Evolutionary conservation across 1,140 invertebrate genomes (phyloP), one percentile per base, ranked within the genome.

Genomic region (Ceratosolen solmsi): DNA sequence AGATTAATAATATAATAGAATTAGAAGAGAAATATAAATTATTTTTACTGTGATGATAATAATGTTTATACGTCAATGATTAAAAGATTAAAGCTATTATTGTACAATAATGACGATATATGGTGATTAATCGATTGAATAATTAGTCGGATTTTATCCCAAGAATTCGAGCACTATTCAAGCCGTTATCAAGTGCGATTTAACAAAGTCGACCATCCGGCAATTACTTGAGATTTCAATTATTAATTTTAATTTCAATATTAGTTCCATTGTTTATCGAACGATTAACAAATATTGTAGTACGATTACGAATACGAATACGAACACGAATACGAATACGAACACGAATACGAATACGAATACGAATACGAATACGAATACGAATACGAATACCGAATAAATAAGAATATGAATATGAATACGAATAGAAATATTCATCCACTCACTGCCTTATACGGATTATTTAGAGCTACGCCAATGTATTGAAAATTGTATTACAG

Each of bases 21-120:
- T 84, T 86, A 86, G 85, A 88, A 84, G 84, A 88, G 84, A 87
- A 84, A 90, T 86, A 90, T 88, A 87, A 88, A 90, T 91, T 91
- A 91, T 92, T 92, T 92, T 92, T 91, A 92, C 91, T 92, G 91
- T 91, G 91, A 91, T 92, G 91, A 92, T 92, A 91, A 92, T 92
- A 91, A 92, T 91, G 90, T 91, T 92, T 91, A 90, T 92, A 91
- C 88, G 87, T 91, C 87, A 87, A 90, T 89, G 87, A 90, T 89
- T 86, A 90, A 89, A 54, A 87, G 88, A 86, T 74, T 90, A 87
- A 86, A 85, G 89, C 84, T 89, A 87, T 86, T 88, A 90, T 88
- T 84, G 88, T 89, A 89, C 51, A 77, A 72, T 76, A 82, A 76
- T 46, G 49, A 80, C 75, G 68, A 82, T 71, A 33, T n/a, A 83